Percentiles rank a stretch among this genome's conserved stretches.
These are phyloP conservation scores for Odocoileus hemionus DNA, from an alignment of 2,113 vertebrate species.

Conservation along the genomic window DNA sequence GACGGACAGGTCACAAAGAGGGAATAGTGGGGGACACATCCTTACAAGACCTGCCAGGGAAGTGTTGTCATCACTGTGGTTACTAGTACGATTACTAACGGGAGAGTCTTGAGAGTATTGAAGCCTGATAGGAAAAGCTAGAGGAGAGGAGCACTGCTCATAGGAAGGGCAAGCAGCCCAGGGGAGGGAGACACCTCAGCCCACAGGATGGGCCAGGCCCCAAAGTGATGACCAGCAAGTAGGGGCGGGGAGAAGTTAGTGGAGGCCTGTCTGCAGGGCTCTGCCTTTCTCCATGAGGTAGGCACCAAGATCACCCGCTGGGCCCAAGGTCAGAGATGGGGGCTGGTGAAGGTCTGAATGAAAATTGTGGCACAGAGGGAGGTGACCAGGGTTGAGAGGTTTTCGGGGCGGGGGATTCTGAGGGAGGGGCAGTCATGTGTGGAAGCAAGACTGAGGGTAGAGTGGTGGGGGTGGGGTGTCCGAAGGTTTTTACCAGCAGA, in stretches of 20 bases:
- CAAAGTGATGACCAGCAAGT: neutral
- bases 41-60: neutral
- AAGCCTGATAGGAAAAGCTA: neutral
- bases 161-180: neutral
- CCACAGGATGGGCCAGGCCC: neutral
- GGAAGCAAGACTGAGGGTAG: neutral
- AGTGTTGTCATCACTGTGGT: rapidly evolving
- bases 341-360: neutral
- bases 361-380: neutral
- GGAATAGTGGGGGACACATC: neutral
- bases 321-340: neutral
- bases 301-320: neutral
- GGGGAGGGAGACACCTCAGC: neutral
- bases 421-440: neutral
- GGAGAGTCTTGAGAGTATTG: neutral
- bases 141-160: neutral
- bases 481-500: neutral
- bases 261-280: neutral
- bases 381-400: neutral
- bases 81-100: rapidly evolving
- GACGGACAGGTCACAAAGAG: neutral
- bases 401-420: rapidly evolving
- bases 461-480: rapidly evolving
- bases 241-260: rapidly evolving
- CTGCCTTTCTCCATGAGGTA: neutral